Conservation (phyloP, 2,113 vertebrate genomes). For the Gyps fulvus region DNA sequence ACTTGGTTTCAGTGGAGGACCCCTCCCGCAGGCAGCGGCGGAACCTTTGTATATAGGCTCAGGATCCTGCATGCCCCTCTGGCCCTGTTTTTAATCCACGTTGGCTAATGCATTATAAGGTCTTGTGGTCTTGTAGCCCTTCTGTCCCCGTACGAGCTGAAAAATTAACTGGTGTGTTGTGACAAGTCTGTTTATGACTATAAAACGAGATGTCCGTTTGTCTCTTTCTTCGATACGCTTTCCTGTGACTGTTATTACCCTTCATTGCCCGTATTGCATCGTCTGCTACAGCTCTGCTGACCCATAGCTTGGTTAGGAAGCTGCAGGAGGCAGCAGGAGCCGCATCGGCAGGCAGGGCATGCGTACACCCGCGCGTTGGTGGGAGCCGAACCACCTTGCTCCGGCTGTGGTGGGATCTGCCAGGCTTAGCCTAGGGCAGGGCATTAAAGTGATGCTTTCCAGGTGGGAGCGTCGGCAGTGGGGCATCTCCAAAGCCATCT, state of each 20-base stretch:
- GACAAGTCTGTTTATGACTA: background rate
- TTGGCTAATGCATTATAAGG: background rate
- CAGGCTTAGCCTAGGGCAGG: background rate
- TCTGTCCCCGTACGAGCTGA: background rate
- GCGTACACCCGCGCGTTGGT: fast-evolving
- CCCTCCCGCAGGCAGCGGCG: background rate
- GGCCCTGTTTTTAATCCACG: background rate
- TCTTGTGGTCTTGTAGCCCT: slow-evolving; percentile 9
- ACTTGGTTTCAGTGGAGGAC: background rate
- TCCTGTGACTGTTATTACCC: background rate
- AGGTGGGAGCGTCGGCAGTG: background rate
- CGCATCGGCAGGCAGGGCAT: background rate
- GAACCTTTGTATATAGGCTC: slow-evolving; percentile 21
- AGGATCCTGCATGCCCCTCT: slow-evolving; percentile 20
- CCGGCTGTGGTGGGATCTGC: background rate
- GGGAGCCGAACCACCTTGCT: background rate
- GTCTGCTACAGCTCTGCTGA: background rate
- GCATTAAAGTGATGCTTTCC: background rate
- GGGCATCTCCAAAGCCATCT: background rate
- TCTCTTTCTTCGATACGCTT: background rate
- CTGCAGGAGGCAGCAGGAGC: background rate
- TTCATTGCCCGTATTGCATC: fast-evolving
- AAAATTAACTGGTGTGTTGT: slow-evolving; percentile 26
- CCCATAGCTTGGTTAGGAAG: background rate
- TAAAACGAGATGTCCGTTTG: background rate